phyloP scores from a whole-genome alignment of 2,888 invertebrate species.

The Drosophila cracens region DNA sequence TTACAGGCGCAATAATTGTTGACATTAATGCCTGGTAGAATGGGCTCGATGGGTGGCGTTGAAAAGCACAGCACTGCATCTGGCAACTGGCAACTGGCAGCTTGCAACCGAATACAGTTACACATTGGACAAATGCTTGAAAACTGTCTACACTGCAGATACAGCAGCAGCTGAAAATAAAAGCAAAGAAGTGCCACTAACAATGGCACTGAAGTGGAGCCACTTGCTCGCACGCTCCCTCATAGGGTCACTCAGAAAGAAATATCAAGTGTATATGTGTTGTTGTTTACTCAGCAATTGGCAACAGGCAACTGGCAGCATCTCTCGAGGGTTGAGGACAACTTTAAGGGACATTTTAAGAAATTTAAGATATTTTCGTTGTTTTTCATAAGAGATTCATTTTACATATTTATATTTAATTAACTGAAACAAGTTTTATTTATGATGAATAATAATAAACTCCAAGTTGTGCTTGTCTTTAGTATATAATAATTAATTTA shows the following conservation, averaged over 20 bases:
- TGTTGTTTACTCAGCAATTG: slow-evolving; percentile 67
- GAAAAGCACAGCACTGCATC: slow-evolving; percentile 56
- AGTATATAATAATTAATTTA: background rate
- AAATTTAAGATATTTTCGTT: slow-evolving; percentile 30
- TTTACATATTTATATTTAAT: background rate
- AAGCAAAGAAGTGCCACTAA: slow-evolving; percentile 63
- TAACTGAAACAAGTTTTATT: background rate
- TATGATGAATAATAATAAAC: background rate
- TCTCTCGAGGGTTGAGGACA: slow-evolving; percentile 26
- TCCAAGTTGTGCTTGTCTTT: background rate
- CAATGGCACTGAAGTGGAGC: slow-evolving; percentile 64
- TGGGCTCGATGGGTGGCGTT: slow-evolving; percentile 29
- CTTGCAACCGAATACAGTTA: slow-evolving; percentile 15
- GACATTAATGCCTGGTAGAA: slow-evolving; percentile 70
- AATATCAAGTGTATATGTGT: slow-evolving; percentile 50
- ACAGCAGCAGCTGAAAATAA: slow-evolving; percentile 45
- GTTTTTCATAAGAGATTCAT: slow-evolving; percentile 5
- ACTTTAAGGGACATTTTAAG: slow-evolving; percentile 37
- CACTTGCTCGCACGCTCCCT: slow-evolving; percentile 38
- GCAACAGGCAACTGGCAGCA: slow-evolving; percentile 55
- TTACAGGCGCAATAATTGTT: slow-evolving; percentile 53
- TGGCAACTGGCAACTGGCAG: slow-evolving; percentile 38
- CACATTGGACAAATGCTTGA: slow-evolving; percentile 34
- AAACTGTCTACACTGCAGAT: slow-evolving; percentile 42
- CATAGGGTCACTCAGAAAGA: slow-evolving; percentile 22